These are phyloP conservation scores for Muntiacus reevesi DNA, from an alignment of 2,113 vertebrate genomes.

Conservation along the genomic window DNA sequence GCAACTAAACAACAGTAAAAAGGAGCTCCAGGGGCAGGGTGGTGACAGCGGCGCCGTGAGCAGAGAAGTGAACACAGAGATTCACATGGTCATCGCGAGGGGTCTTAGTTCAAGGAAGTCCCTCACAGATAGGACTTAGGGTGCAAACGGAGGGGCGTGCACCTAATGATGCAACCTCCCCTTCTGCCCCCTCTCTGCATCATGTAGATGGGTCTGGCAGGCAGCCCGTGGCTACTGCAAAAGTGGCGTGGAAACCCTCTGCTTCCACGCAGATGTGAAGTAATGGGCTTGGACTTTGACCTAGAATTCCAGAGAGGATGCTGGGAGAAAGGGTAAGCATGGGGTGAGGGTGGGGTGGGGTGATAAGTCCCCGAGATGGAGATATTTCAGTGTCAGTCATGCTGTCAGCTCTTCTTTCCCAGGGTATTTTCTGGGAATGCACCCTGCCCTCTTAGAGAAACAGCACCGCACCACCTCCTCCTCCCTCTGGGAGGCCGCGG, in stretches of 20 bases:
- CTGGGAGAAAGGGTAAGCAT: not conserved
- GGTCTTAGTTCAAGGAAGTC: not conserved
- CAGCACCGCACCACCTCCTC: not conserved
- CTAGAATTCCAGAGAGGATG: not conserved
- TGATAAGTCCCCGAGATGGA: not conserved
- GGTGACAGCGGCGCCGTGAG: rapidly evolving
- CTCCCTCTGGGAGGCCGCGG: not conserved
- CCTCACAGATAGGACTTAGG: not conserved
- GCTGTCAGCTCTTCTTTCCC: not conserved
- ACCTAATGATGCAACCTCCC: not conserved
- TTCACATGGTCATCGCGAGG: too few relatives aligned
- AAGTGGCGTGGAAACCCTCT: not conserved
- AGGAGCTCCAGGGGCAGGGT: not conserved
- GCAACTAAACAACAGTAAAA: not conserved
- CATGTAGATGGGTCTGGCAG: rapidly evolving
- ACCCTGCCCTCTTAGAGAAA: not conserved
- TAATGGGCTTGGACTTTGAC: not conserved
- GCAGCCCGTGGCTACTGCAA: not conserved
- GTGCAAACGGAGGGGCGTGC: not conserved
- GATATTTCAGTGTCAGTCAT: not conserved
- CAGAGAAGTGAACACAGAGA: not conserved
- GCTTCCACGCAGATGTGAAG: not conserved
- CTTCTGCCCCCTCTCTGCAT: not conserved
- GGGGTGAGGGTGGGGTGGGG: not conserved
- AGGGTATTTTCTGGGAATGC: not conserved